Conservation (phyloP, 1,140 invertebrate genomes). For the Odontomachus brunneus region DNA sequence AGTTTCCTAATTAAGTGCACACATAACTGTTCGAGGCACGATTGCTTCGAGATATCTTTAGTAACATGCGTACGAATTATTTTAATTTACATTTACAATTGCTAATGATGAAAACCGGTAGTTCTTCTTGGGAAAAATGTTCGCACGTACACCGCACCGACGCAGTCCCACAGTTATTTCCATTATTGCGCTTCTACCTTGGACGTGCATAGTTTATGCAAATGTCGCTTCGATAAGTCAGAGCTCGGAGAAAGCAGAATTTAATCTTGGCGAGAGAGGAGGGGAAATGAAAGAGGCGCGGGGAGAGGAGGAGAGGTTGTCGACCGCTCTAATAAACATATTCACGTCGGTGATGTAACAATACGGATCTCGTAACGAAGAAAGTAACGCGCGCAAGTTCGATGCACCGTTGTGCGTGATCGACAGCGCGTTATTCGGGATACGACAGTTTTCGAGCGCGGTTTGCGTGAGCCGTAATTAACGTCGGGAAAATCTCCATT, state of each 20-base stretch:
- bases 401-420: conserved; percentile 19
- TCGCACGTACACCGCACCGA: too few species aligned
- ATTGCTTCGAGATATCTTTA: too few species aligned
- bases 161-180: too few species aligned
- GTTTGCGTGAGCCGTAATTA: conserved; percentile 33
- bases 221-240: conserved; percentile 38
- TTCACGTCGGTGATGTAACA: conserved; percentile 57
- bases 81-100: too few species aligned
- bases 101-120: too few species aligned
- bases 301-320: conserved; percentile 54
- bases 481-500: conserved; percentile 10
- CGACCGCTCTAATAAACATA: conserved; percentile 69
- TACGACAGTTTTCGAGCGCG: background rate
- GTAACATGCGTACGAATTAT: background rate
- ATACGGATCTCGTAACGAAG: conserved; percentile 43
- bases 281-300: conserved; percentile 50
- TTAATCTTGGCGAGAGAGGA: conserved; percentile 31
- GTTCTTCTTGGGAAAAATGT: too few species aligned
- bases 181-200: background rate
- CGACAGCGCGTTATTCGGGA: conserved; percentile 39
- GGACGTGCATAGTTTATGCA: conserved; percentile 9
- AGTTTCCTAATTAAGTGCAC: too few species aligned
- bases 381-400: conserved; percentile 38
- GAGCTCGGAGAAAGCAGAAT: conserved; percentile 48
- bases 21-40: too few species aligned